Base-by-base conservation (phyloP, 2,797 vertebrate species). In the Trachurus trachurus region DNA sequence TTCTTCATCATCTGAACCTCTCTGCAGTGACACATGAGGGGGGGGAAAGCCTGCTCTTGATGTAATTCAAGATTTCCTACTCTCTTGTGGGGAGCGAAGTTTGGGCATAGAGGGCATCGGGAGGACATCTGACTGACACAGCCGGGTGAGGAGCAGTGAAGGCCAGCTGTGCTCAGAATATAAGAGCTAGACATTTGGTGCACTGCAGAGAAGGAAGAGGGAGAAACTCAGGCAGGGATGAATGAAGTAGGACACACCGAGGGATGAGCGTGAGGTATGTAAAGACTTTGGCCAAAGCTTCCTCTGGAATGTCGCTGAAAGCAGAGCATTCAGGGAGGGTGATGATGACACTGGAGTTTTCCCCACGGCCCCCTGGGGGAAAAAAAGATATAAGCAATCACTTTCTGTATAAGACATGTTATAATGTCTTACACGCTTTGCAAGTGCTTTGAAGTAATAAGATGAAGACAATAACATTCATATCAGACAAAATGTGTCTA, bases 281-380 rank as follows among this genome's bases (percentile, higher is more conserved):
- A 42, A 99, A 91, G 44, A 99, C 96, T 93, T 97, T 98, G 60
- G 94, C 82, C 56, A 99, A 90, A 6, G 93, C 91, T 88, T 97
- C 95, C 84, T 98, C 96, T 0, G 98, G 96, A 88, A 98, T 96
- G 82, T 97, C 96, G 39, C 93, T 96, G 94, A 99, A 99, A 77
- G 93, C 93, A 26, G 95, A 94, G 56, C 95, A 97, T 92, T 99
- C 97, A 2, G 98, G 98, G 76, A 99, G 96, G 0, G 98, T 99
- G 93, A 99, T 96, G 84, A 99, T 97, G 95, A 97, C 97, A n/a
- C 96, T 95, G 44, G 97, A 97, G 83, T 98, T 96, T 84, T 96
- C 97, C 39, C 96, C 97, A 47, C 96, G 96, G 9, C 98, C 98
- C 57, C 98, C 98, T 99, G 16, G 61, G 16, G 61, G 42, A 77